These are phyloP conservation scores for Pavo muticus DNA, from an alignment of 2,113 vertebrate species.

Conservation along the genomic window DNA sequence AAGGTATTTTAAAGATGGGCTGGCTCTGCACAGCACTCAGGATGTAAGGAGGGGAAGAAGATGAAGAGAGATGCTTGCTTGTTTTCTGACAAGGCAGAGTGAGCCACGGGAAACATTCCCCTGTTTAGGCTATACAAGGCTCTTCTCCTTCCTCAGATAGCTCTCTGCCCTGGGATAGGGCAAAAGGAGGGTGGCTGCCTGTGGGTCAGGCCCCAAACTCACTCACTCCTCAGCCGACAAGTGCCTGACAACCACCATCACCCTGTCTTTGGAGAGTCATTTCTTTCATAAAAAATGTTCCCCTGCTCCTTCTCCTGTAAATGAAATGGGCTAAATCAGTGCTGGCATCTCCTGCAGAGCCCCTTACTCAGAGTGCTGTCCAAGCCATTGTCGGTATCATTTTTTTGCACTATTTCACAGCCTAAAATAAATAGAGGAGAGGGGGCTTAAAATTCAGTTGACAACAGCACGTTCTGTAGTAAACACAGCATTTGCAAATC, in stretches of 20 bases:
- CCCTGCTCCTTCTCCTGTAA: background rate
- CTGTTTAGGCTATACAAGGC: background rate
- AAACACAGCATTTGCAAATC: constrained; percentile 37
- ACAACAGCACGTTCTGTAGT: constrained; percentile 12
- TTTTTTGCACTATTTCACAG: constrained; percentile 12
- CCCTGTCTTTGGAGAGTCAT: background rate
- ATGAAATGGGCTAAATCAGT: background rate
- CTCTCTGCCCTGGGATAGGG: background rate
- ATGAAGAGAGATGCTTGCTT: background rate
- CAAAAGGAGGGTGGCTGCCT: background rate
- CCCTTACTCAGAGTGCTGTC: background rate
- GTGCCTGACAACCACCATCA: background rate
- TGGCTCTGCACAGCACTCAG: background rate
- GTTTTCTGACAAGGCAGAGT: background rate
- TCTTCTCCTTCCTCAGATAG: background rate
- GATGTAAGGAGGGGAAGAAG: background rate
- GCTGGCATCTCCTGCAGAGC: background rate
- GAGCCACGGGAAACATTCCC: background rate
- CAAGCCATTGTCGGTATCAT: background rate
- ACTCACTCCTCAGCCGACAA: background rate
- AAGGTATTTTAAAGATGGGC: background rate
- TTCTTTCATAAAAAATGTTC: background rate
- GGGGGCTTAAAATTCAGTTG: constrained; percentile 1
- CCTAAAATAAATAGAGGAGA: constrained; percentile 26
- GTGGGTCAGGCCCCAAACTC: background rate